phyloP scores from a whole-genome alignment of 1,140 invertebrate species.

The Pogonomyrmex californicus region DNA sequence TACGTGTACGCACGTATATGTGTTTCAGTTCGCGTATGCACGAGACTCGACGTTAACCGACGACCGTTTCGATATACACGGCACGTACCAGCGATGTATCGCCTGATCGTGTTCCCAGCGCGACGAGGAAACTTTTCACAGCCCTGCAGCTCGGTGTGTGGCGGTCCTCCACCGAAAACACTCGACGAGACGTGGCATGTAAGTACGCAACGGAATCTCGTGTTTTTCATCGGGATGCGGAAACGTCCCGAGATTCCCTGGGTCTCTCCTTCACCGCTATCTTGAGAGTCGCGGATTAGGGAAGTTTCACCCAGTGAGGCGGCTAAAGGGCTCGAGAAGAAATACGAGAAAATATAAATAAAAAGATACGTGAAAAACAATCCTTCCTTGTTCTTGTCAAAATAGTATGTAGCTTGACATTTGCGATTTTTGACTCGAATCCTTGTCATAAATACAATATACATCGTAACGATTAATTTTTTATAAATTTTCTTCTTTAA shows the following conservation, averaged over 20 bases:
- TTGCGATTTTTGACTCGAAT: not conserved
- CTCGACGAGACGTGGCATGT: conserved; percentile 48
- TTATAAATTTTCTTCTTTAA: not conserved
- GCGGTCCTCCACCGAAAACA: conserved; percentile 44
- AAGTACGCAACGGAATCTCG: conserved; percentile 64
- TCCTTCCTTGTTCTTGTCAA: not conserved
- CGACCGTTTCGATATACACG: conserved; percentile 70
- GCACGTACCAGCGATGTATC: conserved; percentile 76
- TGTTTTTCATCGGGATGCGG: conserved; percentile 54
- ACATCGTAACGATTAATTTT: not conserved
- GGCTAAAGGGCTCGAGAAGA: conserved; percentile 29
- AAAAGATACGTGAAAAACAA: conserved; percentile 25
- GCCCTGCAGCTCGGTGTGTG: conserved; percentile 54
- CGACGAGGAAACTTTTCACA: conserved; percentile 74
- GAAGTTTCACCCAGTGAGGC: conserved; percentile 42
- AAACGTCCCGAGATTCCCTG: conserved; percentile 50
- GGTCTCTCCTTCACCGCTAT: conserved; percentile 2
- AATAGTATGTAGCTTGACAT: not conserved
- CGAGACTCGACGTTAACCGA: conserved; percentile 74
- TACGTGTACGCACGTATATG: not conserved
- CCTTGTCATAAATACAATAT: not conserved
- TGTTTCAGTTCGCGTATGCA: conserved; percentile 66
- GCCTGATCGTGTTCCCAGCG: conserved; percentile 76
- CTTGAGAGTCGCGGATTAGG: conserved; percentile 38
- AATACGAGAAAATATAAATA: conserved; percentile 13